Evolutionary conservation across 1,140 invertebrate species (phyloP).

Genomic region (Cecropterus lyciades): DNA sequence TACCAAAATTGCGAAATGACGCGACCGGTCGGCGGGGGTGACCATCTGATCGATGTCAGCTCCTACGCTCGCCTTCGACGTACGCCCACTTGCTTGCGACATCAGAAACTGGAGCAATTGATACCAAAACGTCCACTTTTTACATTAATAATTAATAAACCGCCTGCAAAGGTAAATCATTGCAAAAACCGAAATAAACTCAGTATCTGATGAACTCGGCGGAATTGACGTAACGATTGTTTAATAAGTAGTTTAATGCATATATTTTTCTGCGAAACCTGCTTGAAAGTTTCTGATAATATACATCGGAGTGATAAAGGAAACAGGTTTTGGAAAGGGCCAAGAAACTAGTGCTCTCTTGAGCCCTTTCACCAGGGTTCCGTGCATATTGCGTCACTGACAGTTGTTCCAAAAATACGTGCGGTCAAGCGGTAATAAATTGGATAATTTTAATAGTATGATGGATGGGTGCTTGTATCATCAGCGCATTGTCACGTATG

Average conservation of each 20-base stretch:
- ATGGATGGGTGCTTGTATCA: slow-evolving; percentile 60
- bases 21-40: slow-evolving; percentile 61
- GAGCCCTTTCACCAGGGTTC: slow-evolving; percentile 38
- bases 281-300: slow-evolving; percentile 36
- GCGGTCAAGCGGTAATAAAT: slow-evolving; percentile 44
- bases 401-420: slow-evolving; percentile 46
- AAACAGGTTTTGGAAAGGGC: slow-evolving; percentile 35
- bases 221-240: slow-evolving; percentile 31
- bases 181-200: slow-evolving; percentile 8
- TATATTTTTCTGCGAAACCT: slow-evolving; percentile 28
- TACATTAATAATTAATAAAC: slow-evolving; percentile 63
- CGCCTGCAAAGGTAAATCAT: not conserved
- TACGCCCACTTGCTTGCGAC: slow-evolving; percentile 75
- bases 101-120: slow-evolving; percentile 75
- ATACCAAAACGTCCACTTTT: slow-evolving; percentile 57
- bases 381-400: slow-evolving; percentile 38
- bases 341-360: slow-evolving; percentile 36
- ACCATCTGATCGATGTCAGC: slow-evolving; percentile 68
- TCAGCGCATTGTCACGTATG: slow-evolving; percentile 59
- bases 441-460: slow-evolving; percentile 61
- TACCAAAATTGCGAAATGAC: slow-evolving; percentile 64
- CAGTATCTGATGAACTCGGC: slow-evolving; percentile 7
- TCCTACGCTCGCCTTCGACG: slow-evolving; percentile 72
- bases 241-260: slow-evolving; percentile 31
- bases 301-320: slow-evolving; percentile 32